phyloP scores from a whole-genome alignment of 2,888 invertebrate genomes.

The Yponomeuta sedellus region DNA sequence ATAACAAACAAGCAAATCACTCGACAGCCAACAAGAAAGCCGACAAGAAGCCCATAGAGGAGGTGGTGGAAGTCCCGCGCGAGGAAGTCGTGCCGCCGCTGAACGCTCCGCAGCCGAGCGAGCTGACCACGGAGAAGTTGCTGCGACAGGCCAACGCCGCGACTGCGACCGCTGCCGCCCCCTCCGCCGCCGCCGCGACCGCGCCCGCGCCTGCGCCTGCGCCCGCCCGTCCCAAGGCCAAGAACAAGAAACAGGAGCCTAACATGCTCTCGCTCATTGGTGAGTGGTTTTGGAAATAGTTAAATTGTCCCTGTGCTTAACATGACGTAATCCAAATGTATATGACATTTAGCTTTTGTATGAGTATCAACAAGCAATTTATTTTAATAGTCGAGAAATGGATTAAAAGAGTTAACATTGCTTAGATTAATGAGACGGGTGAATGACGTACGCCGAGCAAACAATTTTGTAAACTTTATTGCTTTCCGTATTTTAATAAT shows the following conservation, averaged over 20 bases:
- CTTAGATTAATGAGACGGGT: too few relatives aligned
- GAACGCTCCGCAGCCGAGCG: conserved; percentile 60
- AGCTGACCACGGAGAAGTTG: conserved; percentile 64
- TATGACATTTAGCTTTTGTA: not conserved
- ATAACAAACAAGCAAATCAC: not conserved
- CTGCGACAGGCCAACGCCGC: conserved; percentile 51
- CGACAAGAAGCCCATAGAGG: conserved; percentile 41
- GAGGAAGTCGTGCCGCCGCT: conserved; percentile 60
- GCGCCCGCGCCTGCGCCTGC: conserved; percentile 27
- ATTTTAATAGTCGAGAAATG: too few relatives aligned
- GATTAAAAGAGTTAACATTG: too few relatives aligned
- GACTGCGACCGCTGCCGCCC: conserved; percentile 24
- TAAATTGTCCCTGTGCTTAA: too few relatives aligned
- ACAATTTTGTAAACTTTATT: too few relatives aligned
- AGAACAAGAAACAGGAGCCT: conserved; percentile 63
- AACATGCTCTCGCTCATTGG: conserved; percentile 63
- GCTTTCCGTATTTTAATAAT: too few relatives aligned
- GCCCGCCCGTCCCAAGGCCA: conserved; percentile 28
- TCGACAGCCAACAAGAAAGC: conserved; percentile 46
- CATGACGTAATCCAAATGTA: too few relatives aligned
- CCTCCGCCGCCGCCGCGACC: conserved; percentile 26
- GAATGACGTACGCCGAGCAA: too few relatives aligned
- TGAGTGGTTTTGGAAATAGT: conserved; percentile 29
- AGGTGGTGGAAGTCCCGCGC: conserved; percentile 29
- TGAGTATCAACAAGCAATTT: too few relatives aligned